Conservation (phyloP, 2,888 invertebrate genomes). For the Pseudoips prasinana region DNA sequence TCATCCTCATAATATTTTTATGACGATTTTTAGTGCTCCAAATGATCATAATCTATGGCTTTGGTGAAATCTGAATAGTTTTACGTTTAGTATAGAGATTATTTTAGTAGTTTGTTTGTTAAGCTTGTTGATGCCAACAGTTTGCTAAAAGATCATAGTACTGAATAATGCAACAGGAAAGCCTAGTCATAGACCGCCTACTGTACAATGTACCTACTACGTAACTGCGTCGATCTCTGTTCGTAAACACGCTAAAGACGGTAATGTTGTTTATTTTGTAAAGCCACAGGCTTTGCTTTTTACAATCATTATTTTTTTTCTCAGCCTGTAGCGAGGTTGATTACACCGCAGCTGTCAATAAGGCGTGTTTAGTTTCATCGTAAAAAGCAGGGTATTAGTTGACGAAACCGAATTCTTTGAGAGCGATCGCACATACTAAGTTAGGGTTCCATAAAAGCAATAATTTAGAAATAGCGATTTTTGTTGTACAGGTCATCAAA, state of each 20-base stretch:
- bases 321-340: conserved; percentile 33
- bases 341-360: conserved; percentile 56
- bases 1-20: conserved; percentile 27
- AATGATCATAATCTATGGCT: conserved; percentile 19
- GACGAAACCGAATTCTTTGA: conserved; percentile 44
- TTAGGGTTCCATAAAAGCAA: conserved; percentile 8
- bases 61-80: conserved; percentile 12
- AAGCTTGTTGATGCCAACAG: conserved; percentile 16
- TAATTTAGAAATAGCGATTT: neutral
- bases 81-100: conserved; percentile 6
- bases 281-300: conserved; percentile 11
- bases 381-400: conserved; percentile 44
- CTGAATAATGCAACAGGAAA: conserved; percentile 26
- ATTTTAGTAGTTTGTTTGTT: conserved; percentile 8
- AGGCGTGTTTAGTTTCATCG: conserved; percentile 51
- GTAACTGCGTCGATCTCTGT: too few species aligned
- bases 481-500: too few species aligned
- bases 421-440: conserved; percentile 23
- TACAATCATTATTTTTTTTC: conserved; percentile 28
- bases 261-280: conserved; percentile 16
- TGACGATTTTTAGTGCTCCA: conserved; percentile 17
- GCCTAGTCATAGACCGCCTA: conserved; percentile 17
- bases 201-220: conserved; percentile 7
- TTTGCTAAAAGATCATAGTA: conserved; percentile 22
- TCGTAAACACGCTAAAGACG: too few species aligned